phyloP scores from a whole-genome alignment of 2,113 vertebrate species.

The Cryptomyrus ogoouensis region DNA sequence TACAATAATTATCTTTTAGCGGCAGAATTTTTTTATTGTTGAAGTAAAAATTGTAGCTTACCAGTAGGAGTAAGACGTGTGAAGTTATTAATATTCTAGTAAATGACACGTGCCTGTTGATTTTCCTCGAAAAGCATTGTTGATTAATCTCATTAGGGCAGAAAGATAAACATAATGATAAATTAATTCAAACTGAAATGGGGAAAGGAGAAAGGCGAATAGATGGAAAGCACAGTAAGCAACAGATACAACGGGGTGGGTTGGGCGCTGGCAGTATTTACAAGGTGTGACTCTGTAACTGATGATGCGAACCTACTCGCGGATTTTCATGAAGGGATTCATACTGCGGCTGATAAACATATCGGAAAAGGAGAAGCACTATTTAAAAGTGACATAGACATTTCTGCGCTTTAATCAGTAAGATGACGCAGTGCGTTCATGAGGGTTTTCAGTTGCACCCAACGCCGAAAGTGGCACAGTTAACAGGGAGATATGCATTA shows the following conservation, averaged over 20 bases:
- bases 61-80: not conserved
- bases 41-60: not conserved
- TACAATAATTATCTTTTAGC: constrained; percentile 21
- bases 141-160: not conserved
- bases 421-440: not conserved
- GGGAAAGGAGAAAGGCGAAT: not conserved
- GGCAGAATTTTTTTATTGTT: not conserved
- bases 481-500: not conserved
- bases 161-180: not conserved
- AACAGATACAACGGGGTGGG: not conserved
- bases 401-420: not conserved
- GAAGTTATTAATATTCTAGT: constrained; percentile 4
- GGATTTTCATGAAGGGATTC: not conserved
- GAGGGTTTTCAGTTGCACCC: not conserved
- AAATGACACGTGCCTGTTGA: not conserved
- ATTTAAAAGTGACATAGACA: not conserved
- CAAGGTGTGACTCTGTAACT: not conserved
- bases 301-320: not conserved
- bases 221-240: not conserved
- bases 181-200: not conserved
- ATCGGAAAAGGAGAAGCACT: not conserved
- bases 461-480: not conserved
- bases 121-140: not conserved
- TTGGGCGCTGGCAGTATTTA: not conserved
- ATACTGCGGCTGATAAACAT: not conserved